These are phyloP conservation scores for Colossoma macropomum DNA, from an alignment of 2,113 vertebrate genomes.

Conservation along the genomic window DNA sequence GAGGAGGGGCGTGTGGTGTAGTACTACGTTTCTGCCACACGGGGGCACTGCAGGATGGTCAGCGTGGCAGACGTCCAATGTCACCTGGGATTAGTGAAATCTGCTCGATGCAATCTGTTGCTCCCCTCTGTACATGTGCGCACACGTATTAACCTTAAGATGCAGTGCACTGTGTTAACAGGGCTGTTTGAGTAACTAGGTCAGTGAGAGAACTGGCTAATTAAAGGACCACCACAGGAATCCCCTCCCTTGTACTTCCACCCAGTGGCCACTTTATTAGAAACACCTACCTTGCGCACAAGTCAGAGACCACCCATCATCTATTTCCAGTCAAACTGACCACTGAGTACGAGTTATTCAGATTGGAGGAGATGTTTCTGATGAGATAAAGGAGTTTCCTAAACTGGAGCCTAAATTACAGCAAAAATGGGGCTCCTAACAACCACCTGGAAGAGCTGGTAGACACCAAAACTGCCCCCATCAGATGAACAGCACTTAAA, in stretches of 20 bases:
- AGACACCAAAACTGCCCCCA: too few relatives aligned
- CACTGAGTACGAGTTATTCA: too few relatives aligned
- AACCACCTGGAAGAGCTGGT: too few relatives aligned
- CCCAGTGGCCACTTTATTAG: neutral
- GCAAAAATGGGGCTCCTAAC: too few relatives aligned
- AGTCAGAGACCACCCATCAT: too few relatives aligned
- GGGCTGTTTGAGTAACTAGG: conserved; percentile 33
- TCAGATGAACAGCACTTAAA: too few relatives aligned
- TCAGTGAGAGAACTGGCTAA: conserved; percentile 26
- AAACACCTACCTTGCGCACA: neutral
- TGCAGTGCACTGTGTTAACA: neutral
- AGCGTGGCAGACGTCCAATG: conserved; percentile 53
- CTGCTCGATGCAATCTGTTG: conserved; percentile 70
- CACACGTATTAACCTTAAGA: conserved; percentile 38
- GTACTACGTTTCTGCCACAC: conserved; percentile 45
- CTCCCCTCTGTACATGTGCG: conserved; percentile 58
- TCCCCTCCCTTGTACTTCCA: neutral
- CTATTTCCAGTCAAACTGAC: too few relatives aligned
- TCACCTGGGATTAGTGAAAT: conserved; percentile 78
- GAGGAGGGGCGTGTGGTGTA: neutral
- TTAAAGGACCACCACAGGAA: conserved; percentile 7
- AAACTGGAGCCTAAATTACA: too few relatives aligned
- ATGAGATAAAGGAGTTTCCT: too few relatives aligned
- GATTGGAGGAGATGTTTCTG: too few relatives aligned
- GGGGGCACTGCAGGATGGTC: conserved; percentile 50